Percentiles rank a stretch among this genome's conserved stretches.
Conservation (phyloP, 2,113 vertebrate genomes). For the Equus przewalskii region DNA sequence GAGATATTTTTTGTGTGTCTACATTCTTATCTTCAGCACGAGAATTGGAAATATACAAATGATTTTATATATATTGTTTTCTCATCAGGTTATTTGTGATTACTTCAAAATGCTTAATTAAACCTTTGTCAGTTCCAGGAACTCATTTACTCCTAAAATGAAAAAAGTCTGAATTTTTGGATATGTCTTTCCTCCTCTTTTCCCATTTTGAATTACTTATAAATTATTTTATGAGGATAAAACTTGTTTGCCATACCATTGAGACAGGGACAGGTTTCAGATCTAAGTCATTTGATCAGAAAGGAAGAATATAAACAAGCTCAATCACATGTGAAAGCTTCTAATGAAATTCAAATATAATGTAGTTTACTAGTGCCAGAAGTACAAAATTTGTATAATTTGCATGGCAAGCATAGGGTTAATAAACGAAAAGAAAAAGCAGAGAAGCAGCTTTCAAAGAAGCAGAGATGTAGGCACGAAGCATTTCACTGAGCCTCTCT, state of each 20-base stretch:
- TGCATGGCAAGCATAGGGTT: conserved; percentile 84
- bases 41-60: neutral
- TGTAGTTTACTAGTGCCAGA: conserved; percentile 81
- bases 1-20: neutral
- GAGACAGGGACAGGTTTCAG: conserved; percentile 76
- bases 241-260: conserved; percentile 62
- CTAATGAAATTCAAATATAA: conserved; percentile 81
- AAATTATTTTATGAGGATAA: conserved; percentile 68
- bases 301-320: conserved; percentile 79
- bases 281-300: conserved; percentile 67
- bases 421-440: conserved; percentile 78
- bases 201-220: conserved; percentile 59
- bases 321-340: conserved; percentile 72
- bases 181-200: neutral
- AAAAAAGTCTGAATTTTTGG: neutral
- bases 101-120: conserved; percentile 64
- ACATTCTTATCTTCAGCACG: neutral
- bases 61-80: neutral
- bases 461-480: conserved; percentile 33
- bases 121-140: conserved; percentile 10
- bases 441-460: conserved; percentile 69
- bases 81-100: neutral
- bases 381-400: conserved; percentile 79
- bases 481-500: conserved; percentile 53
- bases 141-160: conserved; percentile 33